Percentiles rank a stretch among this genome's conserved stretches.
phyloP scores from a whole-genome alignment of 2,113 vertebrate genomes.

The Diadophis punctatus region DNA sequence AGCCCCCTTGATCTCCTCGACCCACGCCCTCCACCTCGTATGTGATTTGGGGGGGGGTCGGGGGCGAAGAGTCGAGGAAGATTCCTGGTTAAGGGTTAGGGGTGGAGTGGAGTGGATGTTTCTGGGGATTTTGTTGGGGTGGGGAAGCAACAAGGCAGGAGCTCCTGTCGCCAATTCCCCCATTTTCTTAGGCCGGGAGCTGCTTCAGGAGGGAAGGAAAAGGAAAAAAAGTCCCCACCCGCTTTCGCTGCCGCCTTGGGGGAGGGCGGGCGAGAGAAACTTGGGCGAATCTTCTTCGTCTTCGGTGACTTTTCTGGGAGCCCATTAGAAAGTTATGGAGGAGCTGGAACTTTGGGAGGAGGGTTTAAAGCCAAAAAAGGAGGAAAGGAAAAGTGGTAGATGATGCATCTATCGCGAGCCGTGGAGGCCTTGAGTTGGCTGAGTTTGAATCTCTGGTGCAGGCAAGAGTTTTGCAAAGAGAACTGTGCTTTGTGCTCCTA shows the following conservation, averaged over 20 bases:
- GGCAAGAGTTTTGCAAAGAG: constrained; percentile 27
- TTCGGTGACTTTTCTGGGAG: neutral
- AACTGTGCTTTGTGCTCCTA: constrained; percentile 61
- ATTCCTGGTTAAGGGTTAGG: neutral
- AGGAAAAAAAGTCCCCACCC: neutral
- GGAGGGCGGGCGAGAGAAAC: neutral
- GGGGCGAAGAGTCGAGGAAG: neutral
- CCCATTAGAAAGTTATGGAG: neutral
- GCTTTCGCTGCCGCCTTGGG: neutral
- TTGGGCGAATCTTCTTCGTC: neutral
- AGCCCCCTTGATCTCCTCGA: neutral
- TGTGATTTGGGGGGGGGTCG: neutral
- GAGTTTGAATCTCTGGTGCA: neutral
- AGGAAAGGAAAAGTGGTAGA: neutral
- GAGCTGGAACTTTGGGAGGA: neutral
- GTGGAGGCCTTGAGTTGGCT: neutral
- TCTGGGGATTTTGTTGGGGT: neutral
- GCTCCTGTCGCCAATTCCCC: neutral
- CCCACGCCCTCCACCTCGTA: neutral
- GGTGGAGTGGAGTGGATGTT: neutral
- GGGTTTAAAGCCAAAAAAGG: neutral
- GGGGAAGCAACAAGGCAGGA: neutral
- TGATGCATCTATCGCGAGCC: neutral
- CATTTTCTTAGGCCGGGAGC: neutral
- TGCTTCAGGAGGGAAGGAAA: neutral